These are phyloP conservation scores for Phalacrocorax pelagicus DNA, from an alignment of 2,113 vertebrate genomes.

Conservation along the genomic window DNA sequence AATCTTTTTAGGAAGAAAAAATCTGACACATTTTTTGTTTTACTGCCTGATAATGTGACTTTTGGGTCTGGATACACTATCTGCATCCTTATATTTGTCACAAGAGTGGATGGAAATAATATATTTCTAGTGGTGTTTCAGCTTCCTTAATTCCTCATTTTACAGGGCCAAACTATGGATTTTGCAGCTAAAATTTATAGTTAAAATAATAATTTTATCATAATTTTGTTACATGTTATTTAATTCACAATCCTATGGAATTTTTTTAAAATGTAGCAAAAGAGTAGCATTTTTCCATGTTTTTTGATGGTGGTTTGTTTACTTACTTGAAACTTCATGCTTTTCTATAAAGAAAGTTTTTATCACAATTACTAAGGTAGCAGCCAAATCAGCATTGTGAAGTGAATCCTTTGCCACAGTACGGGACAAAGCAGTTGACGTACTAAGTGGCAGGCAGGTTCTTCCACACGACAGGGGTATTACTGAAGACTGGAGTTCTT, in stretches of 20 bases:
- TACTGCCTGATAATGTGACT: background rate
- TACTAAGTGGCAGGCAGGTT: background rate
- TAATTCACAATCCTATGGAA: background rate
- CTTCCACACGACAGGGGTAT: background rate
- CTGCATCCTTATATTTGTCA: background rate
- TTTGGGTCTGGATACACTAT: background rate
- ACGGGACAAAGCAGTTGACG: accelerated
- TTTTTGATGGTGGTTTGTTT: background rate
- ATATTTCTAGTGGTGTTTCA: background rate
- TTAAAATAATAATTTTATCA: background rate
- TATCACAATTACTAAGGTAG: background rate
- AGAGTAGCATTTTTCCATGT: background rate
- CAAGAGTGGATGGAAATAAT: background rate
- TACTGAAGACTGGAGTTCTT: background rate
- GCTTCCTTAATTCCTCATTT: background rate
- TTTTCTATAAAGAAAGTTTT: background rate
- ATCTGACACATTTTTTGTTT: background rate
- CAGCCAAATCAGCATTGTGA: background rate
- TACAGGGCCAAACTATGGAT: background rate
- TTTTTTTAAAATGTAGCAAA: background rate
- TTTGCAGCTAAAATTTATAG: background rate
- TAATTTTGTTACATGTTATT: background rate
- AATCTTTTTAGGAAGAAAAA: background rate
- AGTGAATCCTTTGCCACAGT: background rate
- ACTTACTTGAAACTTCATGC: background rate